Evolutionary conservation across 2,888 invertebrate genomes (phyloP), one percentile per base, ranked within the genome.

Genomic region (Eupithecia subfuscata): DNA sequence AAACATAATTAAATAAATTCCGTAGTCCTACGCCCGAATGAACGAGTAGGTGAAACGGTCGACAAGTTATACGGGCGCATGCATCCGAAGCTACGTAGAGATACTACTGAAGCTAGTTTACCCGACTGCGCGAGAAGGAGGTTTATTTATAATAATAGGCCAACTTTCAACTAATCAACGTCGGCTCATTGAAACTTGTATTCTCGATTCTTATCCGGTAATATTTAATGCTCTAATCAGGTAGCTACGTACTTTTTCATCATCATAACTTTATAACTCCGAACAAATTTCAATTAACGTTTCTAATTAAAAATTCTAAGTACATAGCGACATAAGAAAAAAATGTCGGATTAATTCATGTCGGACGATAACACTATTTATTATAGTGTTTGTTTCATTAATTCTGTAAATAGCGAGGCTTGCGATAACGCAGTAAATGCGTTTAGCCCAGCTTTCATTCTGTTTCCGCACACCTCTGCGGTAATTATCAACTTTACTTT

Each of bases 231-330:
- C 83, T 82, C 81, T 83, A 84, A 87, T 85, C 80, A 85, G 78
- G 77, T 82, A 71, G 78, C 76, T 82, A 71, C n/a, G 22, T 65
- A 73, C 68, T 65, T 82, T 84, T 81, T 81, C 80, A 85, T 81
- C 82, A 85, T 83, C 86, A 85, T 85, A 85, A 85, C 82, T 79
- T 83, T 82, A 83, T 83, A 80, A 83, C 81, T 79, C 75, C 80
- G 84, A 87, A 86, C 85, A 86, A 84, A 86, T 90, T 93, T 92
- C 92, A 93, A 94, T 94, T 94, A 93, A 92, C 91, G 87, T 88
- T 85, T 86, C 88, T 92, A 94, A 94, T 94, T 93, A 93, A 94
- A 93, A 91, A 87, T 85, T 87, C 84, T 87, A 89, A 79, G 81
- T 78, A 79, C 73, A 64, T 60, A 70, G n/a, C 74, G 75, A 78